phyloP scores from a whole-genome alignment of 2,888 invertebrate genomes.

The Ischnus inquisitorius region DNA sequence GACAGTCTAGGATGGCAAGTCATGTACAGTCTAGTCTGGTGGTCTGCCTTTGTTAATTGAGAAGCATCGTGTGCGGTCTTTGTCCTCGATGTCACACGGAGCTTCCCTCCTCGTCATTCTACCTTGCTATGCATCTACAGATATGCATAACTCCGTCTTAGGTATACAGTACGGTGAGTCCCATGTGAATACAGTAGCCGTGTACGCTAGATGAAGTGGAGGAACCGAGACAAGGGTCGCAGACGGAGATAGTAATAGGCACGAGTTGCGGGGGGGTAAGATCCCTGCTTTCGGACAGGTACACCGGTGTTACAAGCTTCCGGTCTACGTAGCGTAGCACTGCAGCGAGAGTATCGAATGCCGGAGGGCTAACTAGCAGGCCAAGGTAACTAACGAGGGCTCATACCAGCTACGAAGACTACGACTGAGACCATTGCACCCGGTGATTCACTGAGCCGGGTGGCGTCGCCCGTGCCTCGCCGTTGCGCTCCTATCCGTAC shows the following conservation, averaged over 20 bases:
- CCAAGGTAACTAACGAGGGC: constrained; percentile 71
- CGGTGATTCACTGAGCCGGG: constrained; percentile 70
- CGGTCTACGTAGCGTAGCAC: neutral
- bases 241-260: neutral
- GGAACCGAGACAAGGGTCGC: neutral
- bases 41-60: constrained; percentile 79
- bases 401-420: constrained; percentile 56
- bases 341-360: constrained; percentile 15
- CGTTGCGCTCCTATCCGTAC: neutral
- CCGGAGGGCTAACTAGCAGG: constrained; percentile 67
- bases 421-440: constrained; percentile 52
- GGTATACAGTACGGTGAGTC: neutral
- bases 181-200: neutral
- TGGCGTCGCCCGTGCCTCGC: constrained; percentile 18
- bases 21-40: neutral
- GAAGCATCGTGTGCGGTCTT: constrained; percentile 81
- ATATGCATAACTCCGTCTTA: neutral
- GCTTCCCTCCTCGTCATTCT: constrained; percentile 59
- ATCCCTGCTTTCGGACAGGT: neutral
- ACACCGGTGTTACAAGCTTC: constrained; percentile 6
- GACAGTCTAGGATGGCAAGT: too few species aligned
- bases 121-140: neutral
- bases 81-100: constrained; percentile 62
- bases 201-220: neutral
- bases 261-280: neutral